These are phyloP conservation scores for Galeopterus variegatus DNA, from an alignment of 2,113 vertebrate genomes.

Conservation along the genomic window DNA sequence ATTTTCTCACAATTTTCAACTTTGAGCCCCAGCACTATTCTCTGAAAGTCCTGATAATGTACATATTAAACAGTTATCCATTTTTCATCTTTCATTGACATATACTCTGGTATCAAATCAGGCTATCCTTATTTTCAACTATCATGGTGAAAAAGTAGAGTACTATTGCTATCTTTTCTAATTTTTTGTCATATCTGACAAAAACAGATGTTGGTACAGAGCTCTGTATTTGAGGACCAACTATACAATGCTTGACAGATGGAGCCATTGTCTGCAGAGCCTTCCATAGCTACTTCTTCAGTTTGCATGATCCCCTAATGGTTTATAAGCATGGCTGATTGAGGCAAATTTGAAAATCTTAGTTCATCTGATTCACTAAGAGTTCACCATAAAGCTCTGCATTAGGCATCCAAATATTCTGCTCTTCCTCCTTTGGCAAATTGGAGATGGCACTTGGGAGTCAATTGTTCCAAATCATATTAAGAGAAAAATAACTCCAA, in stretches of 20 bases:
- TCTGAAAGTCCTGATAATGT: not conserved
- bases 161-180: not conserved
- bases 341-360: not conserved
- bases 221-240: not conserved
- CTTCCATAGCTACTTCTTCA: not conserved
- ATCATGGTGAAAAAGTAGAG: not conserved
- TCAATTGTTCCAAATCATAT: not conserved
- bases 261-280: not conserved
- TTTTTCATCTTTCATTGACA: not conserved
- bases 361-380: not conserved
- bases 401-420: not conserved
- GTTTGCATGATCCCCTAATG: not conserved
- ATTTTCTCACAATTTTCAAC: not conserved
- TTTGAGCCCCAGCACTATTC: not conserved
- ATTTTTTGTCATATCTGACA: not conserved
- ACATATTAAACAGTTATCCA: not conserved
- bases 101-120: not conserved
- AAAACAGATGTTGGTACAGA: not conserved
- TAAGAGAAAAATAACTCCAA: not conserved
- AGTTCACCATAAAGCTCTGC: not conserved
- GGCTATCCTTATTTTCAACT: not conserved
- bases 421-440: not conserved
- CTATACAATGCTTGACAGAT: not conserved
- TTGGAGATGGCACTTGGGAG: not conserved
- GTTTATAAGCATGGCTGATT: not conserved